Base-by-base conservation (phyloP, 2,888 invertebrate species). In the Chalcosyrphus nemorum region DNA sequence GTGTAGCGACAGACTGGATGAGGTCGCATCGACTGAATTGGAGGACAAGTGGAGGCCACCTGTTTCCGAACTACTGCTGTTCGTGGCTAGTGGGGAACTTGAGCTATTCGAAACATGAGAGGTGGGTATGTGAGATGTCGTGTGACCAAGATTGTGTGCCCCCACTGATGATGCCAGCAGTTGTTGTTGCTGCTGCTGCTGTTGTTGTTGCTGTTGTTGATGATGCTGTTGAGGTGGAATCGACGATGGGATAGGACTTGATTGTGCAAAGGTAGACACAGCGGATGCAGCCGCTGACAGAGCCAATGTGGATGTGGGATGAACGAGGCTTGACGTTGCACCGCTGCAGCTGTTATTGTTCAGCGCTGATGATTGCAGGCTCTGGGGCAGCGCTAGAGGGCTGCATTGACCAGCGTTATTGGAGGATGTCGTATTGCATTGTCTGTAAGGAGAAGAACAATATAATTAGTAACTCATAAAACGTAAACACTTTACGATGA, bases 351-450 rank as follows among this genome's bases (percentile, higher is more conserved):
- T 87, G 66, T 86, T 87, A 43, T 86, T 87, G 52, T 86, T 68
- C 74, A 89, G 74, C 17, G 88, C 86, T 32, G 89, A 90, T 5
- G 90, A 89, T 86, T 90, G 91, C 76, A 90, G 78, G 54, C 89
- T 90, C 72, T 90, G 90, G 7, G 90, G 89, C 38, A 90, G 90
- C 81, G 89, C 88, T 70, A 91, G 81, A 2, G 91, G 89, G 84
- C 89, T 91, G 85, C 90, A 91, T 86, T 89, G 91, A 75, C 89
- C 89, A 11, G 87, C 86, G 61, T 63, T 82, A 61, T 74, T 61
- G 52, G 77, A 50, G 6, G 82, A 77, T 47, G 61, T 61, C 1
- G 78, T 72, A 41, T 32, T 72, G 78, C 82, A 82, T 82, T 82
- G 82, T 43, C 82, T 82, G 61, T 0, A 78, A 78, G n/a, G 3